Evolutionary conservation across 1,140 invertebrate genomes (phyloP).

Genomic region (Drosophila pseudoobscura): DNA sequence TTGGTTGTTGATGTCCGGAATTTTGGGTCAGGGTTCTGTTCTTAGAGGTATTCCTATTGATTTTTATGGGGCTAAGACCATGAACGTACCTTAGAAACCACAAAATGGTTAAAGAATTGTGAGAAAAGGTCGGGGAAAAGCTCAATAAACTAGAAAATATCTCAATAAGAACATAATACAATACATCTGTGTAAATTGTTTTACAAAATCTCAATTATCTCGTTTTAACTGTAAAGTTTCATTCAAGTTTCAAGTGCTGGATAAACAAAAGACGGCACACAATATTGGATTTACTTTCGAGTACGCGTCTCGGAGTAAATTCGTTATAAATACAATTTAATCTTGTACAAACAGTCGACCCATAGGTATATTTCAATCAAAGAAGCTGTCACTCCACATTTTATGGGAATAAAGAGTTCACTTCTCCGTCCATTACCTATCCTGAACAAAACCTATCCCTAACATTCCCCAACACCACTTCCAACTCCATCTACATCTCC

Average conservation of each 20-base stretch:
- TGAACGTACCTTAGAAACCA: background rate
- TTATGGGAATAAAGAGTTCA: no score
- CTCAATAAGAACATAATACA: no score
- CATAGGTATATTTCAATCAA: background rate
- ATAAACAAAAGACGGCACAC: no score
- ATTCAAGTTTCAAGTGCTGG: no score
- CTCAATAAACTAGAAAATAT: no score
- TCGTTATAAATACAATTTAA: no score
- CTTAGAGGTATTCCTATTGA: slow-evolving; percentile 26
- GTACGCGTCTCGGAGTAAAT: no score
- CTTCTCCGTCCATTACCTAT: background rate
- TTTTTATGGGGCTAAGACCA: slow-evolving; percentile 11
- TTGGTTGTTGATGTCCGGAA: slow-evolving; percentile 5
- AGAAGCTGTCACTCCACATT: slow-evolving; percentile 1
- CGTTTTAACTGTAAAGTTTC: no score
- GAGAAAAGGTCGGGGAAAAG: no score
- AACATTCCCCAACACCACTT: slow-evolving; percentile 1
- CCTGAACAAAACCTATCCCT: slow-evolving; percentile 11
- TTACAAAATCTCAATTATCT: no score
- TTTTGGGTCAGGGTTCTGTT: slow-evolving; percentile 24
- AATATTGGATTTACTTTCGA: no score
- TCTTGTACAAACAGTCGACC: background rate
- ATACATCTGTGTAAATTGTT: no score
- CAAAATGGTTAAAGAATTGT: background rate
- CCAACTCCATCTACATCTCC: slow-evolving; percentile 22